Base-by-base conservation (phyloP, 2,113 vertebrate genomes). In the Azemiops feae region DNA sequence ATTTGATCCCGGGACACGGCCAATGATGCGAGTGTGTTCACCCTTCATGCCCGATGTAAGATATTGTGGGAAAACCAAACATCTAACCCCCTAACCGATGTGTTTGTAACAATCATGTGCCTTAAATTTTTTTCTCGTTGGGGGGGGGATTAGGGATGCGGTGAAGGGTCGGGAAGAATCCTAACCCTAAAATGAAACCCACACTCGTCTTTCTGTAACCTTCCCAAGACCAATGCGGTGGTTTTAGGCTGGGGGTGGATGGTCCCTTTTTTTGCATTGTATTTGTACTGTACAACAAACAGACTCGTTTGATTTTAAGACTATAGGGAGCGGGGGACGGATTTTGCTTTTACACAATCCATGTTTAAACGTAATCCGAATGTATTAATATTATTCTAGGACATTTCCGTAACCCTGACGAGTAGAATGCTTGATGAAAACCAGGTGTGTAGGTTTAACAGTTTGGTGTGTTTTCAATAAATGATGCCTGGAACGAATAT, bases 401-500 rank as follows among this genome's bases (percentile, higher is more conserved):
- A 97, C 96, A 98, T 98, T 98, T 98, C 98, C 98, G 98, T 99
- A 99, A 99, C 97, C 98, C 98, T 98, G 98, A 97, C 98, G 98
- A 98, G 98, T 98, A 98, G 98, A 97, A 98, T 97, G 98, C 98
- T 98, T 98, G 98, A 98, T 98, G 98, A 98, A 81, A 98, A 98
- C 97, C 98, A 98, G 98, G 98, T 99, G 98, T 99, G 98, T 98
- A 99, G 98, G 98, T 97, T 81, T 98, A 98, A 98, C 97, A 97
- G 97, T 98, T 99, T 98, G 98, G 98, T 99, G 98, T 99, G 98
- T 99, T 99, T 99, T 98, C 98, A 99, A 99, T 99, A 99, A 99
- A 99, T 97, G 97, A 98, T 99, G 98, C 98, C 98, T 99, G 98
- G 97, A 98, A 97, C 97, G 95, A 97, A 97, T 39, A 92, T 1